phyloP scores from a whole-genome alignment of 2,113 vertebrate species.

The Sinocyclocheilus anshuiensis region DNA sequence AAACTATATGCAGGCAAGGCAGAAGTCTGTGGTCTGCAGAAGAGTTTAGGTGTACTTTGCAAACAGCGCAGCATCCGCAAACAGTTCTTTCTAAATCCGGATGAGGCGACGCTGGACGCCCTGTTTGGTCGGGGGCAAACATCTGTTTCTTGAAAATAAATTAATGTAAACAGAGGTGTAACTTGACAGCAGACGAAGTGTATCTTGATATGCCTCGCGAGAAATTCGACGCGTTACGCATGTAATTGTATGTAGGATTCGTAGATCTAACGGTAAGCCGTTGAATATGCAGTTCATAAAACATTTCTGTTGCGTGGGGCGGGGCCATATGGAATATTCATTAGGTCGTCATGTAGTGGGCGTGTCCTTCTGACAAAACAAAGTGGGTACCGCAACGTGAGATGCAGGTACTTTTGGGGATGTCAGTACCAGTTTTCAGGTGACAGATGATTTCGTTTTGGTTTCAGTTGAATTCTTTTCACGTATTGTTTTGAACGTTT shows the following conservation, averaged over 20 bases:
- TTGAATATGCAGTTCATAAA: neutral
- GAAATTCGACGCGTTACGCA: neutral
- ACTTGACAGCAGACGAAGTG: neutral
- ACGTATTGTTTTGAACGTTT: neutral
- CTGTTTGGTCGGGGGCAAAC: neutral
- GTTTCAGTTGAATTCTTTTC: no score
- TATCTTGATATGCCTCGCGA: neutral
- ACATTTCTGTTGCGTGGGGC: neutral
- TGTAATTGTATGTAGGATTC: neutral
- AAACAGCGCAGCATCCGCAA: constrained; percentile 31
- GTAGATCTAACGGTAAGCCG: neutral
- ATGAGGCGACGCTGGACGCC: neutral
- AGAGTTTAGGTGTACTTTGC: constrained; percentile 5
- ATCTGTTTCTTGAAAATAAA: neutral
- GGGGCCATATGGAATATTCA: neutral
- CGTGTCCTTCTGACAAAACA: neutral
- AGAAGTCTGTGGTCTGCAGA: constrained; percentile 46
- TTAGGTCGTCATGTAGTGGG: neutral
- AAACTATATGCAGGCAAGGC: constrained; percentile 57
- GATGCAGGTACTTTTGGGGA: no score
- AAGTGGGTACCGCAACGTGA: neutral
- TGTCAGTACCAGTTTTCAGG: no score
- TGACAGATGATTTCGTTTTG: no score
- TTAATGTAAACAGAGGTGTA: neutral
- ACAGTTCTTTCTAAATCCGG: neutral